These are phyloP conservation scores for Ceratitis capitata DNA, from an alignment of 1,140 invertebrate genomes.

Conservation along the genomic window DNA sequence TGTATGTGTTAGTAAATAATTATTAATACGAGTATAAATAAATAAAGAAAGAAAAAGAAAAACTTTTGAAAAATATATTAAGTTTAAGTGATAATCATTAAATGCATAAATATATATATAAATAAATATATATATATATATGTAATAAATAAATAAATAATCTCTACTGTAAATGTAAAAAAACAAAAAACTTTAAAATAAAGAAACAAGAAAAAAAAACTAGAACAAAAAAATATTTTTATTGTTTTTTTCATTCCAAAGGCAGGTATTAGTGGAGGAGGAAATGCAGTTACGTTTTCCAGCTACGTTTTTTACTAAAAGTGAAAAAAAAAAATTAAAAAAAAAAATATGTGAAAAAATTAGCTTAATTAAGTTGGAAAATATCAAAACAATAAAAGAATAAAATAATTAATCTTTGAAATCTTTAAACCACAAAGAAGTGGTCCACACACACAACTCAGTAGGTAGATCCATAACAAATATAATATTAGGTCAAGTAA, in stretches of 20 bases:
- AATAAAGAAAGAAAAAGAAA: constrained; percentile 17
- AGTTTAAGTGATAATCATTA: constrained; percentile 36
- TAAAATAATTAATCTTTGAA: no score
- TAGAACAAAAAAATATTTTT: neutral
- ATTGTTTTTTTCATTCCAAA: constrained; percentile 27
- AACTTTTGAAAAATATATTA: neutral
- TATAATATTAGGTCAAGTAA: no score
- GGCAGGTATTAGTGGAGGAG: no score
- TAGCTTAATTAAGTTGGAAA: no score
- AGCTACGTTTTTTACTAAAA: no score
- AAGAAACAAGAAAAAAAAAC: constrained; percentile 11
- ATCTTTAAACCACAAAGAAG: no score
- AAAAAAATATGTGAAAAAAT: no score
- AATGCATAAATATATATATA: neutral
- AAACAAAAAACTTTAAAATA: constrained; percentile 8
- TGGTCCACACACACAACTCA: no score
- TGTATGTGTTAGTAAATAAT: constrained; percentile 33
- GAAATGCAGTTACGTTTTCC: no score
- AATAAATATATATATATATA: neutral
- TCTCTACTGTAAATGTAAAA: constrained; percentile 23
- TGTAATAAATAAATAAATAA: constrained; percentile 13
- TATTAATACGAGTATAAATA: constrained; percentile 4
- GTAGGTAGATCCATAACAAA: no score
- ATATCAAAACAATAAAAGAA: no score
- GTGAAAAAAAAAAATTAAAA: neutral